A percentile compares a stretch with the other conserved stretches of the same genome.
These are phyloP conservation scores for Meda fulgida DNA, from an alignment of 2,797 vertebrate genomes.

Conservation along the genomic window DNA sequence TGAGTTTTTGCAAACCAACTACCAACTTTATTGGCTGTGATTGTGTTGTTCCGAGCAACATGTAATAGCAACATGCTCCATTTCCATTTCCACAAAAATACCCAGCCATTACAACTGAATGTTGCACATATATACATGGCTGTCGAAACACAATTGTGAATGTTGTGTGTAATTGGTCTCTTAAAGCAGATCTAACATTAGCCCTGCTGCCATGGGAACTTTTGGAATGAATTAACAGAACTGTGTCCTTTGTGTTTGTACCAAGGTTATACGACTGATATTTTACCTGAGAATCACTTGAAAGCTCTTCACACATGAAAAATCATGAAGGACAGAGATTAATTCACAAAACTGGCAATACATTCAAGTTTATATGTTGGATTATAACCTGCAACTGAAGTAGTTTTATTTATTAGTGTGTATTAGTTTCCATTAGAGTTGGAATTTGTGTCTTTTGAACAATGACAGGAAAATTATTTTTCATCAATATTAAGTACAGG, in stretches of 20 bases:
- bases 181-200: conserved; percentile 38
- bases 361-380: conserved; percentile 5
- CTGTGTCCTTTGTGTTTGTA: conserved; percentile 47
- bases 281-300: conserved; percentile 78
- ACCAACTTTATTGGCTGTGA: background rate
- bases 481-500: background rate
- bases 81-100: background rate
- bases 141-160: conserved; percentile 7
- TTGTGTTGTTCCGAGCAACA: background rate
- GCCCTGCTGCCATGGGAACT: conserved; percentile 47
- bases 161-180: conserved; percentile 32
- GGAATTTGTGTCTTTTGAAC: background rate
- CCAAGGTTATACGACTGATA: conserved; percentile 73
- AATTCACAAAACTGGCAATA: conserved; percentile 23
- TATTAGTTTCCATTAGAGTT: background rate
- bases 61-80: background rate
- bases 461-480: background rate
- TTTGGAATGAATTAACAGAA: conserved; percentile 51
- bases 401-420: background rate
- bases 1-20: background rate
- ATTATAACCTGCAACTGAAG: background rate
- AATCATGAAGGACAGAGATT: conserved; percentile 67
- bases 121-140: conserved; percentile 1
- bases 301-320: conserved; percentile 65
- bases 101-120: conserved; percentile 8